Base-by-base conservation (phyloP, 2,797 vertebrate species). In the Borostomias antarcticus region DNA sequence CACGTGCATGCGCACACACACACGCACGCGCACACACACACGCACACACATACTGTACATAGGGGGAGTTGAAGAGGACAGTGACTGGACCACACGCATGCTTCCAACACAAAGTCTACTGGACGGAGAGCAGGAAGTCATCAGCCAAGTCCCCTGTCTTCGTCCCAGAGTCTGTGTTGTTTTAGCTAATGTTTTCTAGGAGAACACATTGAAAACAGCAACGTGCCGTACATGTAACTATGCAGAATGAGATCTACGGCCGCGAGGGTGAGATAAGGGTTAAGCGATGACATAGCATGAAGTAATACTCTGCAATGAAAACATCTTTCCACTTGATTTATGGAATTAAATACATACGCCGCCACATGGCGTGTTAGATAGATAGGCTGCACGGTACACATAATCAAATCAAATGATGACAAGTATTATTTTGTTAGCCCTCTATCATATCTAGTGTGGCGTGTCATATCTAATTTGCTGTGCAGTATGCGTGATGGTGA, bases 401-500 rank as follows among this genome's bases (percentile, higher is more conserved):
- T 81, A 81, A 82, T 82, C 75, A 84, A 83, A 85, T 75, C 78
- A 83, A 65, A 74, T 21, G 6, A 74, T 17, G 61, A 48, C 65
- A 70, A 29, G 32, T 40, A 58, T 65, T 65, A 58, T 64, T 82
- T 82, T 65, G 61, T 57, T 52, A 19, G 30, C 28, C 64, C 65
- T 59, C 63, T 23, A 52, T 74, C 64, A 74, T 68, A 58, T 73
- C 77, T 76, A 40, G 69, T 54, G 52, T 23, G 71, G 63, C 58
- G 15, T 30, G 66, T 40, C 23, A 23, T 54, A 58, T 64, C 29
- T 13, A 8, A 26, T 57, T 33, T 47, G 30, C 13, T 13, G 59
- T 45, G 40, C 40, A 45, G n/a, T 29, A 21, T 23, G 37, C 50
- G 26, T 52, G 60, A 19, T 0, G 3, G 25, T 65, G 54, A 81